Percentiles rank a stretch among this genome's conserved stretches.
phyloP scores from a whole-genome alignment of 2,113 vertebrate genomes.

The Syrmaticus mikado region DNA sequence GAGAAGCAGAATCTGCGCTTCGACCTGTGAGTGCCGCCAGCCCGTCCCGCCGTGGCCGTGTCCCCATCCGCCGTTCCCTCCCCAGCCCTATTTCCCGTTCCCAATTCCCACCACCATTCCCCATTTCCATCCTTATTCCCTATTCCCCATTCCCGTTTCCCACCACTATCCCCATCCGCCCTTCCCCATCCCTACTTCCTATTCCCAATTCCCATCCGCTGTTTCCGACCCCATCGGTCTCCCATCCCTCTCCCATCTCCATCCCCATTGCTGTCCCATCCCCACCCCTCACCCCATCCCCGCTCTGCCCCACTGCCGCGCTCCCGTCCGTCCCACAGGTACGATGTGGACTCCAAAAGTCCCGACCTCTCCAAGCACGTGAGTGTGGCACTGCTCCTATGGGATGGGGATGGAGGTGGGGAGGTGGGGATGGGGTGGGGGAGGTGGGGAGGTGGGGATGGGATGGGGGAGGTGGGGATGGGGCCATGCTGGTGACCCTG shows the following conservation, averaged over 20 bases:
- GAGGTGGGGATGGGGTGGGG: rapidly evolving
- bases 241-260: neutral
- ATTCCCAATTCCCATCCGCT: neutral
- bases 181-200: neutral
- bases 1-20: slow-evolving; percentile 96
- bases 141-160: neutral
- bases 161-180: neutral
- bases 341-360: slow-evolving; percentile 96
- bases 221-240: neutral
- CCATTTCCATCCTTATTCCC: neutral
- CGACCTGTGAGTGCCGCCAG: slow-evolving; percentile 89
- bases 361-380: slow-evolving; percentile 96
- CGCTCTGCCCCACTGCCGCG: neutral
- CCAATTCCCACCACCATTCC: neutral
- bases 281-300: neutral
- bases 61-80: too few species aligned
- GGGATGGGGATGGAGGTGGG: neutral
- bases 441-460: neutral
- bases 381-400: slow-evolving; percentile 67
- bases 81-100: neutral
- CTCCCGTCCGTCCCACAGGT: slow-evolving; percentile 78
- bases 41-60: neutral
- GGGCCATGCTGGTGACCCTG: neutral
- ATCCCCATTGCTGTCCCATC: neutral
- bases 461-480: rapidly evolving